Conservation (phyloP, 2,888 invertebrate genomes). For the Calliopum simillimum region DNA sequence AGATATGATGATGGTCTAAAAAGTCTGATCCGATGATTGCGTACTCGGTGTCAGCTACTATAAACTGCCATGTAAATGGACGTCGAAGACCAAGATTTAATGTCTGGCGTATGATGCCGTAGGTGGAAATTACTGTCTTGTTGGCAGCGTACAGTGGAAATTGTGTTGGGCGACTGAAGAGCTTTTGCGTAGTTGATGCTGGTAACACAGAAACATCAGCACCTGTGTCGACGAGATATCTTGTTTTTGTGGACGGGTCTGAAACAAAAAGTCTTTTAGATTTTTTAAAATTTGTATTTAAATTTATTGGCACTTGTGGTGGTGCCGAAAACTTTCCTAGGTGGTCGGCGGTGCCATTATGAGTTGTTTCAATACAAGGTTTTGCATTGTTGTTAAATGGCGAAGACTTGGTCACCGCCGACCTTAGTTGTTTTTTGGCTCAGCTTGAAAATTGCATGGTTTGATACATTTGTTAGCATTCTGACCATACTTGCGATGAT, state of each 20-base stretch:
- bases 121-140: not conserved
- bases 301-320: not conserved
- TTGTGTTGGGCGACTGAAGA: not conserved
- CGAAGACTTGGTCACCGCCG: not conserved
- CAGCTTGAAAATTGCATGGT: not conserved
- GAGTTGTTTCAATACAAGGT: not conserved
- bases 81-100: not conserved
- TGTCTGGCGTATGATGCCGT: not conserved
- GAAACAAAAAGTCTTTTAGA: constrained; percentile 3
- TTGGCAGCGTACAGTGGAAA: not conserved
- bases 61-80: not conserved
- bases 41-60: constrained; percentile 1
- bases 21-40: not conserved
- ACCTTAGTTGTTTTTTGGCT: not conserved
- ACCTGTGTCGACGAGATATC: not conserved
- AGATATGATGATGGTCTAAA: not conserved
- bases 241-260: not conserved
- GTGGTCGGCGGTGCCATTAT: not conserved
- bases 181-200: not conserved
- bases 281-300: not conserved
- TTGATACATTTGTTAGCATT: not conserved
- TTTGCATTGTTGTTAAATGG: not conserved
- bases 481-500: not conserved
- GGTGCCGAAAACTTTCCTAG: not conserved
- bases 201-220: not conserved